These are phyloP conservation scores for Coleophora deauratella DNA, from an alignment of 2,888 invertebrate genomes.

Conservation along the genomic window DNA sequence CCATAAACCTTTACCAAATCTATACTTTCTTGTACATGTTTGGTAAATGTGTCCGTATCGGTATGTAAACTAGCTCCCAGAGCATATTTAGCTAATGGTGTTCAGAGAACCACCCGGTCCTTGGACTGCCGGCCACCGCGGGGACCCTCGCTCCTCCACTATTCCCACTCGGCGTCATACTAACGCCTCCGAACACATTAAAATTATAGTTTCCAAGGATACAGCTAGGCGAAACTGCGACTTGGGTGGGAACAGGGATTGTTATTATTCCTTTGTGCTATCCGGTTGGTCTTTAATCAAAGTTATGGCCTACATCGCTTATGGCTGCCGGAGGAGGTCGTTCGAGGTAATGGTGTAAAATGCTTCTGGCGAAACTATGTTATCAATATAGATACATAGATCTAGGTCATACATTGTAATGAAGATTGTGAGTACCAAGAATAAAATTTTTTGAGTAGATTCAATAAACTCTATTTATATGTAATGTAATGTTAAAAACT, in stretches of 20 bases:
- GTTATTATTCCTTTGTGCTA: slow-evolving; percentile 66
- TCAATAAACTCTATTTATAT: too few species aligned
- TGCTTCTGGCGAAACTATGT: too few species aligned
- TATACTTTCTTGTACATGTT: too few species aligned
- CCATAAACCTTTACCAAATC: too few species aligned
- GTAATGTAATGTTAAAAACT: too few species aligned
- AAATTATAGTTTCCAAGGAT: slow-evolving; percentile 69
- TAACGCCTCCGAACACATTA: slow-evolving; percentile 63
- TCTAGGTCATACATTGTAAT: too few species aligned
- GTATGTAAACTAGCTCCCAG: slow-evolving; percentile 13
- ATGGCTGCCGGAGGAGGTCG: slow-evolving; percentile 37
- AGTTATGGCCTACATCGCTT: slow-evolving; percentile 54
- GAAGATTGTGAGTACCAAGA: too few species aligned
- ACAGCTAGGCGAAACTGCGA: slow-evolving; percentile 50
- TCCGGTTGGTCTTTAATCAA: slow-evolving; percentile 57
- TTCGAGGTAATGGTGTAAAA: slow-evolving; percentile 12
- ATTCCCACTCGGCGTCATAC: slow-evolving; percentile 50
- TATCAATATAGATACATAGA: too few species aligned
- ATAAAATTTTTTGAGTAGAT: too few species aligned
- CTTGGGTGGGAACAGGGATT: slow-evolving; percentile 54
- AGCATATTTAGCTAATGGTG: slow-evolving; percentile 34
- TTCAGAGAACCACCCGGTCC: slow-evolving; percentile 17
- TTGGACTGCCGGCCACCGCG: slow-evolving; percentile 23
- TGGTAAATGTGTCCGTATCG: background rate
- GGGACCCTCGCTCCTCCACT: slow-evolving; percentile 37